Percentiles rank a stretch among this genome's conserved stretches.
Evolutionary conservation across 2,113 vertebrate genomes (phyloP).

Genomic region (Jaculus jaculus): DNA sequence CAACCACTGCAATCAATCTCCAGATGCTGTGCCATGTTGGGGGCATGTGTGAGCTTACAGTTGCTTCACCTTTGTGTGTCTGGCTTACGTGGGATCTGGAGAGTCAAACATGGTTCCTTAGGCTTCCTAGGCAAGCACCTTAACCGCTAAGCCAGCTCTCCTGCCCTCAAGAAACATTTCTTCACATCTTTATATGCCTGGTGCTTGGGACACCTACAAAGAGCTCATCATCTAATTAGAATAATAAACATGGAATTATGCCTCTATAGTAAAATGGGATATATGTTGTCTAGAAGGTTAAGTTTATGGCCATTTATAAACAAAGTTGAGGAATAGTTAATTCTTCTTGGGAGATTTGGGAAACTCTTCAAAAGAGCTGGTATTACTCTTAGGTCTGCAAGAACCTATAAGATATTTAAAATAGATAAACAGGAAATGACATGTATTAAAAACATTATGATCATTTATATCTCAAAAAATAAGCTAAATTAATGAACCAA

Average conservation of each 20-base stretch:
- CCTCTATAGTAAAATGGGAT: background rate
- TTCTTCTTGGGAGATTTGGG: background rate
- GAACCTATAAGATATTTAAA: background rate
- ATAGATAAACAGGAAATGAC: background rate
- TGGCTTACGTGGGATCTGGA: no score
- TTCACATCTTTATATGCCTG: background rate
- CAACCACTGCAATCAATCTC: no score
- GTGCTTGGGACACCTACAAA: background rate
- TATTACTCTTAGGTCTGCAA: background rate
- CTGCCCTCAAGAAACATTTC: background rate
- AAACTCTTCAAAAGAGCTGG: background rate
- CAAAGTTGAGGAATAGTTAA: background rate
- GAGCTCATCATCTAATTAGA: background rate
- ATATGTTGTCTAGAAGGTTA: background rate
- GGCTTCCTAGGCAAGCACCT: no score
- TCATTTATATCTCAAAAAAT: background rate
- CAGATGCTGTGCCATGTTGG: no score
- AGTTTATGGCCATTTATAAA: background rate
- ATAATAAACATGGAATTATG: background rate
- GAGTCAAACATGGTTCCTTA: no score
- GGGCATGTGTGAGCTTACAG: no score
- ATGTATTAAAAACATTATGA: conserved; percentile 1
- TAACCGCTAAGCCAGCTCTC: no score
- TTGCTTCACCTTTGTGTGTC: no score
- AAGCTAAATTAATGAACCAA: background rate